Base-by-base conservation (phyloP, 2,888 invertebrate species). In the Drosophila neotestacea region DNA sequence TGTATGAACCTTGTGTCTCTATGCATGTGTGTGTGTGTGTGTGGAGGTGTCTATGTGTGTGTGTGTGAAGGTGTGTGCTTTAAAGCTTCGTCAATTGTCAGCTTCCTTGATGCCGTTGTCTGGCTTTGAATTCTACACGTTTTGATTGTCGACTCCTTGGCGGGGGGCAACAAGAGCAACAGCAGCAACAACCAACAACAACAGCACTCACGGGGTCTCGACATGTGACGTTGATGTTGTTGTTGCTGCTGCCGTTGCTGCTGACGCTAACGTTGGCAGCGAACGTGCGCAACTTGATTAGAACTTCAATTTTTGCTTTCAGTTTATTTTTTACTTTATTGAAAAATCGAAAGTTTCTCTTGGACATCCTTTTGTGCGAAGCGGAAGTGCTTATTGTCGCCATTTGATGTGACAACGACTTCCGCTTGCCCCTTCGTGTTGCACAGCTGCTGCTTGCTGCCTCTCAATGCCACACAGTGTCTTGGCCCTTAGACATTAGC, bases 361-460 rank as follows among this genome's bases (percentile, higher is more conserved):
- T 58, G 58, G 34, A n/a, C 84, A 70, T 79, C 83, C 85, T 73
- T 80, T 79, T 73, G 61, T 70, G 62, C 59, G 41, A 60, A 54
- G 61, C 81, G 85, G 85, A 85, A 85, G 88, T 82, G 86, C 79
- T 87, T 74, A 74, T 89, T 85, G 85, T 89, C 85, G 79, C 83
- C 89, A 85, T 89, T 79, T 88, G 89, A 89, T 79, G 85, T 82
- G 86, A 77, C 85, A 89, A 89, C 83, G 83, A 89, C 89, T 85
- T 85, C 85, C 89, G 79, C 50, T 66, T 55, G 59, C 4, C 4
- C 5, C 38, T 42, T n/a, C 11, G 38, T 48, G 51, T 32, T 38
- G 51, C 38, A 11, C 36, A 48, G 48, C 63, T 55, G 52, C 46
- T 36, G 30, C 4, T 9, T 36, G 39, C 22, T 22, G 22, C 22